Evolutionary conservation across 1,140 invertebrate species (phyloP).

Genomic region (Chironomus striatipennis): DNA sequence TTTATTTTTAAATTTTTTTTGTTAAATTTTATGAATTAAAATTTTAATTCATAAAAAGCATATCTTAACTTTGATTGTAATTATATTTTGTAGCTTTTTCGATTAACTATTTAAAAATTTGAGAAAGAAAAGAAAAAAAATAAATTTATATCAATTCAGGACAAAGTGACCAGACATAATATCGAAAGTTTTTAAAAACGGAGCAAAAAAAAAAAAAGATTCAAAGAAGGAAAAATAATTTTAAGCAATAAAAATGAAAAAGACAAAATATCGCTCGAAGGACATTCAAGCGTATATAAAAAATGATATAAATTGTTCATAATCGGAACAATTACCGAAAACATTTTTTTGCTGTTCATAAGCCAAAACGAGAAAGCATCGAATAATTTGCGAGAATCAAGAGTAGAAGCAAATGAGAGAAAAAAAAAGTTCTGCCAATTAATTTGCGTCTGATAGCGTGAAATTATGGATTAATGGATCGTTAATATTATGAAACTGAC

Average conservation of each 20-base stretch:
- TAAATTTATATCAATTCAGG: too few relatives aligned
- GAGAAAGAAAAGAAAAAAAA: too few relatives aligned
- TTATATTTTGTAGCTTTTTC: too few relatives aligned
- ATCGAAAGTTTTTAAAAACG: not conserved
- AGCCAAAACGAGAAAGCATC: not conserved
- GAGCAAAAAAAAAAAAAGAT: not conserved
- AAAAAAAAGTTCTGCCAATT: not conserved
- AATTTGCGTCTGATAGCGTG: slow-evolving; percentile 18
- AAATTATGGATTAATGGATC: slow-evolving; percentile 21
- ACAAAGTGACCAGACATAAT: too few relatives aligned
- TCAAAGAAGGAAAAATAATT: not conserved
- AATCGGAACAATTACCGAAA: slow-evolving; percentile 20
- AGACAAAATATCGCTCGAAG: not conserved
- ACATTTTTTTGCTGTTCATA: not conserved
- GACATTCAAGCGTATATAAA: slow-evolving; percentile 4
- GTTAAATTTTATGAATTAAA: too few relatives aligned
- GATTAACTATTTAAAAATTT: too few relatives aligned
- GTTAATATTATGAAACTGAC: slow-evolving; percentile 10
- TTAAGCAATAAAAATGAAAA: not conserved
- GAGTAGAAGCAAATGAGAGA: not conserved
- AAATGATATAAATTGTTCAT: slow-evolving; percentile 21
- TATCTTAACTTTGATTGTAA: too few relatives aligned
- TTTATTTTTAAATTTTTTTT: too few relatives aligned
- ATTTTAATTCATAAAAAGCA: too few relatives aligned
- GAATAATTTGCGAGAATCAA: not conserved